These are phyloP conservation scores for Thalassarche chlororhynchos DNA, from an alignment of 2,113 vertebrate species.

Conservation along the genomic window DNA sequence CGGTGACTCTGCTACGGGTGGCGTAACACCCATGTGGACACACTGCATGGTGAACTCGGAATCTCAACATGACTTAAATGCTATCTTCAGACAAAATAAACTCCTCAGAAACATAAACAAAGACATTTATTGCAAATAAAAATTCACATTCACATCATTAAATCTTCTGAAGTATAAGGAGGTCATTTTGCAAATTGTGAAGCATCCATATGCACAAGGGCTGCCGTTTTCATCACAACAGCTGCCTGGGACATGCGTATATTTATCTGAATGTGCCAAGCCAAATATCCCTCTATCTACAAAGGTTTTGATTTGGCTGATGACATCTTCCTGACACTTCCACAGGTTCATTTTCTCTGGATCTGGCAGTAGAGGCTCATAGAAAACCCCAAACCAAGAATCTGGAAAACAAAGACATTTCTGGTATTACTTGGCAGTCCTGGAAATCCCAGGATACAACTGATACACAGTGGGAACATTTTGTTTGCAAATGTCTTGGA, in stretches of 20 bases:
- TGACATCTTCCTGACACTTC: conserved; percentile 14
- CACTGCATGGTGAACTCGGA: not conserved
- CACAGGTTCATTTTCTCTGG: conserved; percentile 60
- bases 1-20: not conserved
- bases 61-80: not conserved
- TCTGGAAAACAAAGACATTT: conserved; percentile 71
- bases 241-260: not conserved
- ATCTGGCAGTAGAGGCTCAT: conserved; percentile 80
- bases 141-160: conserved; percentile 40
- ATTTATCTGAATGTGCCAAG: conserved; percentile 11
- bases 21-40: not conserved
- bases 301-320: conserved; percentile 27
- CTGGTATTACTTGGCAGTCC: conserved; percentile 46
- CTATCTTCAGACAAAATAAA: conserved; percentile 7
- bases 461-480: not conserved
- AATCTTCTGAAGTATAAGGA: conserved; percentile 23
- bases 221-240: not conserved
- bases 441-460: conserved; percentile 5
- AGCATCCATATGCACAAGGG: not conserved
- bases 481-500: conserved; percentile 47
- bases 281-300: conserved; percentile 35
- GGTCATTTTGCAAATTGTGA: not conserved
- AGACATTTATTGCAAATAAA: conserved; percentile 55
- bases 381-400: conserved; percentile 77
- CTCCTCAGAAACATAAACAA: conserved; percentile 20